phyloP scores from a whole-genome alignment of 2,888 invertebrate genomes.

The Tetragonula carbonaria region DNA sequence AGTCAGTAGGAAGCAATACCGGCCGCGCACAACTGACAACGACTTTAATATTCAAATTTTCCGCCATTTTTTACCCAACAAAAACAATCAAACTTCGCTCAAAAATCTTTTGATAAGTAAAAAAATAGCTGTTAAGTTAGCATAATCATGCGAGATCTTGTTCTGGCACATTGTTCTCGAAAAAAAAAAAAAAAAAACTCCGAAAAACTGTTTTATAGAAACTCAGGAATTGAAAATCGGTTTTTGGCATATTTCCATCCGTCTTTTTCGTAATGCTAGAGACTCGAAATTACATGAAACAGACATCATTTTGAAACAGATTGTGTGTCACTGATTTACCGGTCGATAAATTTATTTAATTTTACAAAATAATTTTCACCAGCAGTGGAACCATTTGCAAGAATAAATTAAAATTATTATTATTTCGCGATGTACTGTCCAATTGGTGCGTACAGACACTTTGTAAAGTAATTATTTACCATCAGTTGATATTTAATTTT shows the following conservation, averaged over 20 bases:
- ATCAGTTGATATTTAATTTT: slow-evolving; percentile 43
- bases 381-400: slow-evolving; percentile 40
- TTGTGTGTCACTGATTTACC: slow-evolving; percentile 61
- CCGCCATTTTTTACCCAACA: slow-evolving; percentile 76
- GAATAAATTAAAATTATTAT: slow-evolving; percentile 44
- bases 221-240: slow-evolving; percentile 72
- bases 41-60: slow-evolving; percentile 75
- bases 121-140: slow-evolving; percentile 75
- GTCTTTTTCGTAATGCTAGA: slow-evolving; percentile 55
- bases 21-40: slow-evolving; percentile 80
- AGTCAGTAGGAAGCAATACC: slow-evolving; percentile 77
- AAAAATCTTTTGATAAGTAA: slow-evolving; percentile 77
- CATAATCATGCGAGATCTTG: slow-evolving; percentile 65
- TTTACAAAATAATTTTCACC: slow-evolving; percentile 45
- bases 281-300: slow-evolving; percentile 50
- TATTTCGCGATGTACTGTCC: slow-evolving; percentile 67
- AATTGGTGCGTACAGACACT: slow-evolving; percentile 67
- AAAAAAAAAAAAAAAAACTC: slow-evolving; percentile 18
- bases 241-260: slow-evolving; percentile 52
- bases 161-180: slow-evolving; percentile 54
- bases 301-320: slow-evolving; percentile 58
- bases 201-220: slow-evolving; percentile 38
- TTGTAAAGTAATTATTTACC: slow-evolving; percentile 74
- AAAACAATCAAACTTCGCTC: slow-evolving; percentile 82
- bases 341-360: slow-evolving; percentile 66